Conservation (phyloP, 2,797 vertebrate genomes). For the Xenopus petersii region DNA sequence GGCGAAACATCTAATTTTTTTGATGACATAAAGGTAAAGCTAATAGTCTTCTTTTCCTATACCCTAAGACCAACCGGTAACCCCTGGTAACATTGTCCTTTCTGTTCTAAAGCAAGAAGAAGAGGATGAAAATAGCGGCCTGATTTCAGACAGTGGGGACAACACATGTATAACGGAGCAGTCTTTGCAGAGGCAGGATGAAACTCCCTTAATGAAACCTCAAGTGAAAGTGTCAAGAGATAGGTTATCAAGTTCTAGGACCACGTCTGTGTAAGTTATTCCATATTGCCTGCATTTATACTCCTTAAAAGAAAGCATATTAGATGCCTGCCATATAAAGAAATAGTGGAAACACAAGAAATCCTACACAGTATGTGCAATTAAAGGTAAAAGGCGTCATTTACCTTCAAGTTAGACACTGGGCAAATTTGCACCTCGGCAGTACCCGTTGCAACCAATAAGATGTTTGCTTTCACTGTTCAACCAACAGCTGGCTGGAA, state of each 20-base stretch:
- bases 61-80: not conserved
- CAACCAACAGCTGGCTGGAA: too few species aligned
- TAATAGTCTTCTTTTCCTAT: too few species aligned
- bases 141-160: constrained; percentile 77
- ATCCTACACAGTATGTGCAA: too few species aligned
- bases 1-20: constrained; percentile 96
- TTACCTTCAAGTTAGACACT: too few species aligned
- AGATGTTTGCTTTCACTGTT: too few species aligned
- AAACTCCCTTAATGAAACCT: constrained; percentile 63
- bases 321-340: too few species aligned
- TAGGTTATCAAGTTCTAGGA: constrained; percentile 87
- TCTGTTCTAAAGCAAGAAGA: constrained; percentile 63
- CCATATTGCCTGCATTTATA: too few species aligned
- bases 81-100: not conserved
- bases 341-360: too few species aligned
- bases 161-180: constrained; percentile 66
- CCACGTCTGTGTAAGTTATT: constrained; percentile 86
- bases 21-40: constrained; percentile 87
- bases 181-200: constrained; percentile 62
- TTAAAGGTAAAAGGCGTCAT: too few species aligned
- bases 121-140: constrained; percentile 77
- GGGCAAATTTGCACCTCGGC: too few species aligned
- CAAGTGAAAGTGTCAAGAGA: constrained; percentile 85
- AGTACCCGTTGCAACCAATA: too few species aligned
- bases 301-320: too few species aligned